phyloP scores from a whole-genome alignment of 1,140 invertebrate genomes.

The Telenomus remus region DNA sequence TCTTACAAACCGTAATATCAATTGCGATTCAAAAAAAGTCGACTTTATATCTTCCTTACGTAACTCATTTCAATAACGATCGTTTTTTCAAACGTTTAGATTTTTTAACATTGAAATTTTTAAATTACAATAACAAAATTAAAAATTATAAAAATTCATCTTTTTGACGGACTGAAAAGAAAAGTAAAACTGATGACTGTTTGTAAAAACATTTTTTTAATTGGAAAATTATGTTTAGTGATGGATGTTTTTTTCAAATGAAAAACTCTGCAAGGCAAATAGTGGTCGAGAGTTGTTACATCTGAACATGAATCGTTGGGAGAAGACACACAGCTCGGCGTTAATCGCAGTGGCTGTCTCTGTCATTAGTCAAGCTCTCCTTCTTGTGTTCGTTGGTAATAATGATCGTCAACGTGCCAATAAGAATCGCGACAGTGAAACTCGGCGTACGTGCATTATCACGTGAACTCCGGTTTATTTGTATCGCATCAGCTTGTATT shows the following conservation, averaged over 20 bases:
- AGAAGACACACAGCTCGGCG: neutral
- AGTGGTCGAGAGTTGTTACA: too few relatives aligned
- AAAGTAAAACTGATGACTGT: too few relatives aligned
- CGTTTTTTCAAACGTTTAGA: too few relatives aligned
- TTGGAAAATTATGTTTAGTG: too few relatives aligned
- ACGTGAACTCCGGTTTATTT: conserved; percentile 41
- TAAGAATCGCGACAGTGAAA: conserved; percentile 25
- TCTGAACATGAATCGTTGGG: conserved; percentile 7
- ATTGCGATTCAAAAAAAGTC: neutral
- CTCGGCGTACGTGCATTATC: conserved; percentile 21
- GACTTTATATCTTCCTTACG: too few relatives aligned
- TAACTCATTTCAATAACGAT: too few relatives aligned
- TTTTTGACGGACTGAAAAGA: too few relatives aligned
- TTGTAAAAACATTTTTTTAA: too few relatives aligned
- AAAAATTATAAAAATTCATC: too few relatives aligned
- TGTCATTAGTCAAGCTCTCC: conserved; percentile 14
- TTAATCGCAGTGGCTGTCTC: conserved; percentile 30
- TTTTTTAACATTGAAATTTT: too few relatives aligned
- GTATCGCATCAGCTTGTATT: conserved; percentile 25
- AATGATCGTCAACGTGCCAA: conserved; percentile 37
- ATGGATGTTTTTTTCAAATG: neutral
- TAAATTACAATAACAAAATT: too few relatives aligned
- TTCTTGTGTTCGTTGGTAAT: conserved; percentile 19
- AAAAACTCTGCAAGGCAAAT: neutral
- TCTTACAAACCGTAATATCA: neutral